phyloP scores from a whole-genome alignment of 37 sponge, comb jelly and placozoan species.

The Beroe forskalii region DNA sequence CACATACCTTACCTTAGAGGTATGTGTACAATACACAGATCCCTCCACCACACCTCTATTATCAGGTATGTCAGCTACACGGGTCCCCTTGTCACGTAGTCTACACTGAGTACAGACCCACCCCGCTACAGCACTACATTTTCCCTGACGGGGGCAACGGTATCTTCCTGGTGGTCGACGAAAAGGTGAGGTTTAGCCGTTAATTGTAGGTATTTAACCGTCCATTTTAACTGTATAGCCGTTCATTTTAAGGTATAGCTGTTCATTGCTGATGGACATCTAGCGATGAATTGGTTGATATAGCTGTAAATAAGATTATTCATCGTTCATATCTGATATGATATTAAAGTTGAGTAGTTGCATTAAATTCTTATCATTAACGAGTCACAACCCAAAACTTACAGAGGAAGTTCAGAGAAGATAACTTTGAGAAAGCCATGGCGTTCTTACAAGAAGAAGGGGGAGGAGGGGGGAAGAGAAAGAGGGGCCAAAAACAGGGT shows the following conservation, averaged over 20 bases:
- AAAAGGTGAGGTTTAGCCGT: constrained; percentile 72
- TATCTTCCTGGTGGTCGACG: constrained; percentile 93
- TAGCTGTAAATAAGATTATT: no score
- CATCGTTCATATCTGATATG: no score
- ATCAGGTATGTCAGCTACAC: constrained; percentile 69
- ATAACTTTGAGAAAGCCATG: constrained; percentile 97
- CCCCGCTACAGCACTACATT: constrained; percentile 96
- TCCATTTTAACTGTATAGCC: no score
- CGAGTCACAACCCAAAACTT: no score
- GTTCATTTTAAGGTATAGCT: no score
- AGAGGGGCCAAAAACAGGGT: constrained; percentile 65
- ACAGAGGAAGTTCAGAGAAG: constrained; percentile 90
- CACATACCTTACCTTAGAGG: no score
- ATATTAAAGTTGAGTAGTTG: no score
- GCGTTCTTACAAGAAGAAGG: constrained; percentile 76
- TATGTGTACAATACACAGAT: no score
- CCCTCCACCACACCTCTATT: no score
- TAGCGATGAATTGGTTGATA: no score
- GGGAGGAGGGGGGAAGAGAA: constrained; percentile 67
- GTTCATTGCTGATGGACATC: no score
- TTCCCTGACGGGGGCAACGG: constrained; percentile 96
- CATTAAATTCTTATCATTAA: no score
- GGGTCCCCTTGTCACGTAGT: constrained; percentile 91
- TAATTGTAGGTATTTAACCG: neutral
- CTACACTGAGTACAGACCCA: constrained; percentile 95